Evolutionary conservation across 1,140 invertebrate genomes (phyloP).

Genomic region (Lucilia cuprina): DNA sequence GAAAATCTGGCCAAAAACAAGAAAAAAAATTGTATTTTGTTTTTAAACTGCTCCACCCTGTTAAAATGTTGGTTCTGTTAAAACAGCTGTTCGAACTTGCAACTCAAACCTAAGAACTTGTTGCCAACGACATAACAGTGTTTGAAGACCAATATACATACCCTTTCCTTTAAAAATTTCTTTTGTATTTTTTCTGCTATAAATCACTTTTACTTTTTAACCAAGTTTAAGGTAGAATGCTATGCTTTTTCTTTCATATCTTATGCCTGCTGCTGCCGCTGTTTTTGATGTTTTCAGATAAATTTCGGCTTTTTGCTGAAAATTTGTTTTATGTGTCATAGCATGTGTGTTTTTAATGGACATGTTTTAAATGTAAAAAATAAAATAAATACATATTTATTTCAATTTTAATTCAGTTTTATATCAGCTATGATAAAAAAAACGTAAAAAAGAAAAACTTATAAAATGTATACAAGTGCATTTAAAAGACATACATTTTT

Average conservation of each 20-base stretch:
- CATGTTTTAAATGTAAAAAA: not conserved
- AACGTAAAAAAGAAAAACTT: no score
- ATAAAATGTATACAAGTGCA: no score
- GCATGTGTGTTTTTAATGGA: not conserved
- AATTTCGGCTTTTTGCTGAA: no score
- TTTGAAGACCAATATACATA: not conserved
- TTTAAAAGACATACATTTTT: no score
- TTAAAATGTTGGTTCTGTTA: not conserved
- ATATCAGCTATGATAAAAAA: no score
- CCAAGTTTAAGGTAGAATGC: not conserved
- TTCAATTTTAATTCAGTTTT: no score
- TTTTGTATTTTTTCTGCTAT: not conserved
- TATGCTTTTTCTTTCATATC: not conserved
- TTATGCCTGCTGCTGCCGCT: not conserved
- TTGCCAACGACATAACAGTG: not conserved
- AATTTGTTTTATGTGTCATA: not conserved
- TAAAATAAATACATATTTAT: no score
- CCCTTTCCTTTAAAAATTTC: not conserved
- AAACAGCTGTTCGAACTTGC: not conserved
- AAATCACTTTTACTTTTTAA: not conserved
- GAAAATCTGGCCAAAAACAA: not conserved
- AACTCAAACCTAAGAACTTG: not conserved
- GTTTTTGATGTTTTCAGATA: not conserved
- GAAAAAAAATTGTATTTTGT: no score
- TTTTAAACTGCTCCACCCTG: no score